Evolutionary conservation across 2,113 vertebrate genomes (phyloP).

Genomic region (Chionodraco myersi): DNA sequence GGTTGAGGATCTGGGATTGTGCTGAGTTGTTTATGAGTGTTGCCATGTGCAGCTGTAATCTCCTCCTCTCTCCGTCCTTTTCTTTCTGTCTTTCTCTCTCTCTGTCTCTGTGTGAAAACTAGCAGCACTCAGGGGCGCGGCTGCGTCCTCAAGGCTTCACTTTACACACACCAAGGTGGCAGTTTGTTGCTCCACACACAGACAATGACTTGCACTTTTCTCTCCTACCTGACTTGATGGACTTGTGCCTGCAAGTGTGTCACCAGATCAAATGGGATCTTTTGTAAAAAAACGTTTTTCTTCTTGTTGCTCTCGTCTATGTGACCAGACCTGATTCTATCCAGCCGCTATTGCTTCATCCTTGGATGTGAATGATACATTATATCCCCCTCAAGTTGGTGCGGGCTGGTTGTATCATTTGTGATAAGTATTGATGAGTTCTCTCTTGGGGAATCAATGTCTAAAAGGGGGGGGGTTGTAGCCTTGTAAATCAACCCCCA

Average conservation of each 20-base stretch:
- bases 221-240: conserved; percentile 58
- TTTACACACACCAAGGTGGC: conserved; percentile 76
- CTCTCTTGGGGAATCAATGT: conserved; percentile 75
- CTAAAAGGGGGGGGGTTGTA: conserved; percentile 12
- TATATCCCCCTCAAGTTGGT: conserved; percentile 55
- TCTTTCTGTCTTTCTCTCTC: conserved; percentile 2
- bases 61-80: conserved; percentile 29
- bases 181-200: conserved; percentile 72
- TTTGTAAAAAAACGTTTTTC: conserved; percentile 61
- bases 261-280: conserved; percentile 70
- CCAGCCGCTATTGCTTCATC: conserved; percentile 51
- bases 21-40: conserved; percentile 52
- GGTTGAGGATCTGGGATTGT: conserved; percentile 43
- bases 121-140: conserved; percentile 71
- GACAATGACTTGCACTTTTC: conserved; percentile 83
- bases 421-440: conserved; percentile 77
- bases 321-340: conserved; percentile 57
- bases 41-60: conserved; percentile 52
- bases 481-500: conserved; percentile 61
- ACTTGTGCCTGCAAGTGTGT: conserved; percentile 66
- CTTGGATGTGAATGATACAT: conserved; percentile 65
- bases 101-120: conserved; percentile 54
- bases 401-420: conserved; percentile 64
- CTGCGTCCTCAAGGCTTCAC: conserved; percentile 75
- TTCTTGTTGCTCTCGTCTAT: conserved; percentile 44